Evolutionary conservation across 2,113 vertebrate species (phyloP), one percentile per base, ranked within the genome.

Genomic region (Grantiella picta): DNA sequence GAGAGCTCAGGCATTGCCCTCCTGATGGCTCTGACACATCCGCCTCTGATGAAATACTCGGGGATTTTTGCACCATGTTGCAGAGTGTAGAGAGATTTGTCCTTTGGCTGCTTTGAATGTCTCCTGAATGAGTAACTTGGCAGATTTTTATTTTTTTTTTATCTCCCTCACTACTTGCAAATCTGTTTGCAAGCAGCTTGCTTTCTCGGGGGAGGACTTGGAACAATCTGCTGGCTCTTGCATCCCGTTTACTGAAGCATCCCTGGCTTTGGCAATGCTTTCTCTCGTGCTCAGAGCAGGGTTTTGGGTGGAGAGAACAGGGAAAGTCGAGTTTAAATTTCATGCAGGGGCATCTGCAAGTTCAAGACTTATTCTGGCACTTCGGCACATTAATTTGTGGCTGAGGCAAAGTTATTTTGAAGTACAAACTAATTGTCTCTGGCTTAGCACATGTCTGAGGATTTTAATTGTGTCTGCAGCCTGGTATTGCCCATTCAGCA

Each of bases 131-230:
- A 94, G 66, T 91, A 94, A 92, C 63, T 85, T 79, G 82, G 49
- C 94, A 95, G 87, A 86, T 93, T 81, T 65, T 50, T 52, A 45
- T 36, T 83, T 84, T 85, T 82, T 40, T 66, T 73, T 49, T 8
- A 54, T 61, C 47, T 12, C 60, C 33, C 63, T 71, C 40, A 4
- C 82, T 80, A 68, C 81, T 95, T 94, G 94, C 89, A 95, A 95
- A 95, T 95, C 95, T 94, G 95, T 97, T 96, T 97, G 95, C 95
- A 96, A 97, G 94, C 95, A 95, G 94, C 91, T 95, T 95, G 94
- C 89, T 84, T 89, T 82, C 95, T 91, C 11, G 33, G 66, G 92
- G 87, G 86, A 95, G 89, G 93, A 82, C 94, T 94, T 96, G 96
- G 93, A 96, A 95, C 36, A 66, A 16, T 82, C 53, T 9, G 14